A percentile compares a stretch with the other conserved stretches of the same genome.
These are phyloP conservation scores for Drosophila jambulina DNA, from an alignment of 1,140 invertebrate genomes.

Conservation along the genomic window DNA sequence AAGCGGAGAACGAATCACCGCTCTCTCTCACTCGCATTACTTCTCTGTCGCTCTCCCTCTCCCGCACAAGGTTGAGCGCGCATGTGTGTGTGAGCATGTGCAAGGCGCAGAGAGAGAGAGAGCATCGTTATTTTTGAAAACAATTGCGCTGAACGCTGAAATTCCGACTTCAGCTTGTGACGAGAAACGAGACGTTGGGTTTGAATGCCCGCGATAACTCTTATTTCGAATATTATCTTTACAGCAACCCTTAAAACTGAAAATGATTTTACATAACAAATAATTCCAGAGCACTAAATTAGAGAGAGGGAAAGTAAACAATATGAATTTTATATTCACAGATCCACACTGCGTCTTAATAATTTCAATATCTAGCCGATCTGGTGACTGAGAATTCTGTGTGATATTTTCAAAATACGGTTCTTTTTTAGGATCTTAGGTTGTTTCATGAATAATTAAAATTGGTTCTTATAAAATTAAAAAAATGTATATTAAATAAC, in stretches of 20 bases:
- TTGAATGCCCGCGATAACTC: conserved; percentile 57
- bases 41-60: conserved; percentile 4
- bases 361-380: background rate
- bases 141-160: conserved; percentile 69
- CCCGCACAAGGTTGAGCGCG: conserved; percentile 3
- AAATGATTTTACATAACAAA: conserved; percentile 25
- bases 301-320: conserved; percentile 23
- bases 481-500: too few relatives aligned
- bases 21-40: background rate
- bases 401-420: background rate
- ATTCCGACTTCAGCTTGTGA: conserved; percentile 22
- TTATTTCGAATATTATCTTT: conserved; percentile 46
- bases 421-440: background rate
- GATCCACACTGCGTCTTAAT: background rate
- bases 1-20: conserved; percentile 8
- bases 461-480: background rate
- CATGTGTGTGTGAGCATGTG: conserved; percentile 9
- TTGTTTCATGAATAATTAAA: too few relatives aligned
- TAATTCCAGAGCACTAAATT: conserved; percentile 31
- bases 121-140: conserved; percentile 78
- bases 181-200: conserved; percentile 59
- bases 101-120: conserved; percentile 10
- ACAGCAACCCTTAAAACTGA: conserved; percentile 62
- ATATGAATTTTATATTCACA: background rate
- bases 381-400: background rate